A percentile compares a stretch with the other conserved stretches of the same genome.
Evolutionary conservation across 2,888 invertebrate species (phyloP).

Genomic region (Pegoplata infirma): DNA sequence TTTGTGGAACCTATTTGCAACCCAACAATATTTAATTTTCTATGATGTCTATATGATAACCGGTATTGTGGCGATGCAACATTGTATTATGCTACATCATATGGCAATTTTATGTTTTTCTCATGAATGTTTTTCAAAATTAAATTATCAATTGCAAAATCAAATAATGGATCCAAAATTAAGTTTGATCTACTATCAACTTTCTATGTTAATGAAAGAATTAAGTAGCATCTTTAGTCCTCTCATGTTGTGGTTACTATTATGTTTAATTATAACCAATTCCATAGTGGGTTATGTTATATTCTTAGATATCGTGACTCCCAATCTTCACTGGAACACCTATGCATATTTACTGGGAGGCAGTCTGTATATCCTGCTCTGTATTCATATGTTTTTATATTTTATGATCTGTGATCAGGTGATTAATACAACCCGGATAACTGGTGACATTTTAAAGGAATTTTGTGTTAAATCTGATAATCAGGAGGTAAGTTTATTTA

Average conservation of each 20-base stretch:
- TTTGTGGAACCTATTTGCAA: background rate
- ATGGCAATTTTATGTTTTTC: background rate
- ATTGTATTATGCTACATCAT: slow-evolving; percentile 24
- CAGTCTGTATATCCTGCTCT: background rate
- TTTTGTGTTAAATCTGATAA: background rate
- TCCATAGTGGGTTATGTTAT: slow-evolving; percentile 21
- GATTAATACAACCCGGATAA: background rate
- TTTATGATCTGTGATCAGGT: slow-evolving; percentile 19
- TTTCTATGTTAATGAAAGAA: background rate
- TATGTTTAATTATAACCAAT: slow-evolving; percentile 7
- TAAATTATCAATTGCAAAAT: slow-evolving; percentile 15
- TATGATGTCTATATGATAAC: background rate
- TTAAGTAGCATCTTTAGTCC: slow-evolving; percentile 15
- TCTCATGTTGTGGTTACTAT: background rate
- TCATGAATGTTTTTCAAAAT: slow-evolving; percentile 4
- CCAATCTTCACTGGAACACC: background rate
- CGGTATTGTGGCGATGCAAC: background rate
- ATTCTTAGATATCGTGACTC: background rate
- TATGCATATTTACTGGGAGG: slow-evolving; percentile 10
- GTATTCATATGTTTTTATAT: slow-evolving; percentile 21
- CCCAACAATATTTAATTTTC: too few relatives aligned
- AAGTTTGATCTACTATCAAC: slow-evolving; percentile 8
- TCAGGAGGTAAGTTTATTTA: slow-evolving; percentile 8
- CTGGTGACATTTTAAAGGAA: background rate
- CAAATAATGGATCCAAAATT: slow-evolving; percentile 13